A percentile compares a stretch with the other conserved stretches of the same genome.
phyloP scores from a whole-genome alignment of 2,797 vertebrate genomes.

The Chiloscyllium punctatum region DNA sequence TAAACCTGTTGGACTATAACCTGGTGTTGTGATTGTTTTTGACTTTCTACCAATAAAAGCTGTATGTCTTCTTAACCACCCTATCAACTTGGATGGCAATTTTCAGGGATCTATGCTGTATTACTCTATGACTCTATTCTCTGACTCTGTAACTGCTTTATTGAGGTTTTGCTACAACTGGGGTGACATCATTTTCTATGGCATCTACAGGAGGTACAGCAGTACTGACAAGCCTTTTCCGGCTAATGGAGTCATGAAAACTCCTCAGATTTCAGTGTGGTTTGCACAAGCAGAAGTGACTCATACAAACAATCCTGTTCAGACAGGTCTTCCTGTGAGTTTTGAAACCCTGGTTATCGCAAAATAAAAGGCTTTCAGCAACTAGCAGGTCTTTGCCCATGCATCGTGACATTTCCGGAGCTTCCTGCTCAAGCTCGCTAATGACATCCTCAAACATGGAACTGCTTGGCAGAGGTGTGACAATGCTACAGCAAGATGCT shows the following conservation, averaged over 20 bases:
- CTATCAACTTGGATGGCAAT: no score
- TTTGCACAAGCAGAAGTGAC: slow-evolving; percentile 10
- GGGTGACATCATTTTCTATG: background rate
- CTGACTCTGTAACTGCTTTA: background rate
- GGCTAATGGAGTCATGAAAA: background rate
- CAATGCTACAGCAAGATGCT: slow-evolving; percentile 17
- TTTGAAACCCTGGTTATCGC: background rate
- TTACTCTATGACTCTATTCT: no score
- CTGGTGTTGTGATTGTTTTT: no score
- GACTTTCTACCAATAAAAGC: no score
- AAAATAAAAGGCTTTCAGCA: background rate
- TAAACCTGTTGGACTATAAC: no score
- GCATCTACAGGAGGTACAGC: background rate
- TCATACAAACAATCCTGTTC: slow-evolving; percentile 22
- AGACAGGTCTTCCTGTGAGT: background rate
- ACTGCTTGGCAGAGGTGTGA: slow-evolving; percentile 24
- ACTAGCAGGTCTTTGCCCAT: background rate
- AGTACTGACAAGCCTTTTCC: background rate
- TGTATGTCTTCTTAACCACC: no score
- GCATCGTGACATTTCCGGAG: background rate
- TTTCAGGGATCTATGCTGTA: no score
- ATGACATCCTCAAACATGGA: slow-evolving; percentile 11
- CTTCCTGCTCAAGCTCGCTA: background rate
- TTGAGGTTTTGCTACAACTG: no score
- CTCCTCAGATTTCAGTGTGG: background rate